phyloP scores from a whole-genome alignment of 2,113 vertebrate genomes.

The Fregetta grallaria region DNA sequence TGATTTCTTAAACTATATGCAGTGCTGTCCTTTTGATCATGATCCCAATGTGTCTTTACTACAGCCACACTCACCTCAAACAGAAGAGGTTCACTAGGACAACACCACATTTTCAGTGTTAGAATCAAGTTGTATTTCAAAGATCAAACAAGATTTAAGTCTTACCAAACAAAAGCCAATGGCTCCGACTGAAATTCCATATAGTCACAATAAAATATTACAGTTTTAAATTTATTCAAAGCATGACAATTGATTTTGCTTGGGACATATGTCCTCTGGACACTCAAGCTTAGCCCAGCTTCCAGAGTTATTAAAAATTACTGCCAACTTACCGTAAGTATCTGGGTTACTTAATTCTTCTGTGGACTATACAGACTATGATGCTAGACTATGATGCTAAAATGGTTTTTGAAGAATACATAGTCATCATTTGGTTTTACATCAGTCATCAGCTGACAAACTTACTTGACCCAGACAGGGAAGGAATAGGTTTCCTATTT shows the following conservation, averaged over 20 bases:
- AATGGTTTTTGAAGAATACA: not conserved
- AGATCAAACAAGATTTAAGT: not conserved
- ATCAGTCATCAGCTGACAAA: not conserved
- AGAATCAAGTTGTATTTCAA: not conserved
- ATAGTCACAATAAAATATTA: not conserved
- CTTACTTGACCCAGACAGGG: not conserved
- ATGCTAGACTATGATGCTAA: not conserved
- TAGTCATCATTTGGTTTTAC: not conserved
- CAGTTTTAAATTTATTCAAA: not conserved
- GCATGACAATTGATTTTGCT: not conserved
- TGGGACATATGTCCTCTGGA: not conserved
- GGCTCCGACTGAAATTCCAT: not conserved
- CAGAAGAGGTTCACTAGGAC: not conserved
- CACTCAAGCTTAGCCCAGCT: not conserved
- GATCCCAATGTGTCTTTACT: not conserved
- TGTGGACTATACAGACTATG: not conserved
- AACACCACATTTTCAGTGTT: not conserved
- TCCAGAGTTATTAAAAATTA: not conserved
- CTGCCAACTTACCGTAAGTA: fast-evolving
- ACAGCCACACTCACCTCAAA: not conserved
- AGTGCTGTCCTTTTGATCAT: not conserved
- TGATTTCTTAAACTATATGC: not conserved
- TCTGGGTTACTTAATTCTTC: not conserved
- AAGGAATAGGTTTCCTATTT: not conserved
- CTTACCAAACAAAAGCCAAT: not conserved